Evolutionary conservation across 1,140 invertebrate genomes (phyloP).

Genomic region (Portunus trituberculatus): DNA sequence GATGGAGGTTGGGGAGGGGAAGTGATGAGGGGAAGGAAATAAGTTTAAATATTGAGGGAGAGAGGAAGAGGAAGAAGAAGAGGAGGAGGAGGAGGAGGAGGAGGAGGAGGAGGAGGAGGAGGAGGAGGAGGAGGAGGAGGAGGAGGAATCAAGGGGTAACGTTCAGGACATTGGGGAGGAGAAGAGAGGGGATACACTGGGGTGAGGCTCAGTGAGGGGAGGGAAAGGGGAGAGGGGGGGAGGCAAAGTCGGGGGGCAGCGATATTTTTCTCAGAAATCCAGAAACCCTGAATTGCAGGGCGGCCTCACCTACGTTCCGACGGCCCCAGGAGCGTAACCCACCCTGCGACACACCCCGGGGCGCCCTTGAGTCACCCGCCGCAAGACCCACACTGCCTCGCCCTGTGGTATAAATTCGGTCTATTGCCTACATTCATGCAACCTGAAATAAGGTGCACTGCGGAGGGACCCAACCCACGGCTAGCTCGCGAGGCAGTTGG

Average conservation of each 20-base stretch:
- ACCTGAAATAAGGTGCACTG: conserved; percentile 73
- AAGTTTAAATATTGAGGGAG: too few species aligned
- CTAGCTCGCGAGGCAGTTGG: not conserved
- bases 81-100: not conserved
- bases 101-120: not conserved
- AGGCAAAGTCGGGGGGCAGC: not conserved
- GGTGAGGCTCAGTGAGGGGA: not conserved
- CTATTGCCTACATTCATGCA: conserved; percentile 73
- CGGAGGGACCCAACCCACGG: conserved; percentile 52
- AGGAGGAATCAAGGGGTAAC: too few species aligned
- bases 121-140: not conserved
- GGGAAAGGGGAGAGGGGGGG: not conserved
- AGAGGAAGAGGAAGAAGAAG: not conserved
- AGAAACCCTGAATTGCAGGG: conserved; percentile 73
- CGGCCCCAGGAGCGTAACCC: conserved; percentile 46
- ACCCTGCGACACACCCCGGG: not conserved
- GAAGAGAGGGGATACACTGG: not conserved
- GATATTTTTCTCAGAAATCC: conserved; percentile 65
- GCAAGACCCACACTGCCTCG: conserved; percentile 47
- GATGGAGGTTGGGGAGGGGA: too few species aligned
- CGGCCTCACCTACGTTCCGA: conserved; percentile 75
- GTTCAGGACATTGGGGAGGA: too few species aligned
- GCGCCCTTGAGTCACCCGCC: conserved; percentile 7
- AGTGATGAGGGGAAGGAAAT: too few species aligned
- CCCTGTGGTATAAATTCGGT: conserved; percentile 57